Conservation (phyloP, 2,797 vertebrate species). For the Kryptolebias ocellatus region DNA sequence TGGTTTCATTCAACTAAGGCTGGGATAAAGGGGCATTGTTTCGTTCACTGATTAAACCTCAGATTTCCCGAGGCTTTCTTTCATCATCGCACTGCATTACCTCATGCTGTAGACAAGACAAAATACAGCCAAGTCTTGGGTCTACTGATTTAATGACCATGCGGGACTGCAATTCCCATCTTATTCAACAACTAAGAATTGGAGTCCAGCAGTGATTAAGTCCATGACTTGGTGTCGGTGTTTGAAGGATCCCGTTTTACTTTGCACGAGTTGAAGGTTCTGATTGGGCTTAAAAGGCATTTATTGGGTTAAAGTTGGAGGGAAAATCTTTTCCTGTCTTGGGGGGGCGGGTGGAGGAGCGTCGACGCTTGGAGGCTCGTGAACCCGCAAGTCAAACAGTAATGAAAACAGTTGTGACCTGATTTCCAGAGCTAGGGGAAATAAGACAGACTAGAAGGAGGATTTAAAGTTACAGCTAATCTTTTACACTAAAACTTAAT, state of each 20-base stretch:
- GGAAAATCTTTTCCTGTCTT: constrained; percentile 80
- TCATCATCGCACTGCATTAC: constrained; percentile 59
- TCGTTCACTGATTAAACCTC: constrained; percentile 57
- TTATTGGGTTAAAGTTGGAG: constrained; percentile 78
- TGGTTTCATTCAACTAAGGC: constrained; percentile 24
- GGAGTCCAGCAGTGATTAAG: constrained; percentile 20
- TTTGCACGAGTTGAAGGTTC: constrained; percentile 4
- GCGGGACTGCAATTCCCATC: constrained; percentile 22
- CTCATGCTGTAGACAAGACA: constrained; percentile 46
- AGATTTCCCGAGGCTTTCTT: constrained; percentile 45
- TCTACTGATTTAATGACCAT: constrained; percentile 26
- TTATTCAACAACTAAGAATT: constrained; percentile 38
- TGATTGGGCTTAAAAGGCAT: constrained; percentile 51
- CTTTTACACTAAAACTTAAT: constrained; percentile 23
- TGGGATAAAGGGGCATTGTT: constrained; percentile 55
- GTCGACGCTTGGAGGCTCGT: constrained; percentile 73
- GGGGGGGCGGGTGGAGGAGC: constrained; percentile 77
- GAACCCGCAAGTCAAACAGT: constrained; percentile 76
- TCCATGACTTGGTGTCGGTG: constrained; percentile 10
- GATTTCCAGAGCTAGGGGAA: constrained; percentile 63
- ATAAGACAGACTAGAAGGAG: constrained; percentile 31
- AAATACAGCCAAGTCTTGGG: constrained; percentile 16
- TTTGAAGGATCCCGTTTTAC: constrained; percentile 9
- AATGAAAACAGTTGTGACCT: constrained; percentile 81
- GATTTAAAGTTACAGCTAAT: constrained; percentile 44